These are phyloP conservation scores for Chrysoperla carnea DNA, from an alignment of 1,140 invertebrate species.

Conservation along the genomic window DNA sequence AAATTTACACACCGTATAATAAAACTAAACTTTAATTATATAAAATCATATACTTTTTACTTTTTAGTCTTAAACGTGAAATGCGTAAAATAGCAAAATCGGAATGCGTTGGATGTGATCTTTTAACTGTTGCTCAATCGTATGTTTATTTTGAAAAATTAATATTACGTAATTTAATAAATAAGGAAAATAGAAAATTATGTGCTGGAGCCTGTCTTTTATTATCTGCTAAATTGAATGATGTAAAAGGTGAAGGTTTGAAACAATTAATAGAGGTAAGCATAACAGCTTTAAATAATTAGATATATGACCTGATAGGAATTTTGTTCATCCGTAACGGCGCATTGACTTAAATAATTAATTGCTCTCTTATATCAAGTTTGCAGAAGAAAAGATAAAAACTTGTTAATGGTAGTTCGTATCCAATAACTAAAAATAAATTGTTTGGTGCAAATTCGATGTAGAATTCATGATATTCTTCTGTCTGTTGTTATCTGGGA, in stretches of 20 bases:
- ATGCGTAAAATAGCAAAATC: conserved; percentile 85
- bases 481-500: too few relatives aligned
- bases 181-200: conserved; percentile 87
- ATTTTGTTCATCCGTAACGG: neutral
- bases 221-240: conserved; percentile 89
- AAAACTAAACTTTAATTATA: too few relatives aligned
- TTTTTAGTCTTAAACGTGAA: conserved; percentile 75
- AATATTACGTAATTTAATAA: conserved; percentile 80
- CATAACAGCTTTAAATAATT: too few relatives aligned
- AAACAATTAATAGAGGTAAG: conserved; percentile 73
- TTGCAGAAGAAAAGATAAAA: too few relatives aligned
- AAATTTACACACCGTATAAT: too few relatives aligned
- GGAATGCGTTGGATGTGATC: conserved; percentile 64
- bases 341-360: neutral
- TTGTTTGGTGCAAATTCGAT: too few relatives aligned
- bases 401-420: too few relatives aligned
- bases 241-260: conserved; percentile 78
- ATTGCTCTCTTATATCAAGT: neutral
- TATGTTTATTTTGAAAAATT: conserved; percentile 97
- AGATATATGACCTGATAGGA: neutral
- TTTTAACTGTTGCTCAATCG: conserved; percentile 84
- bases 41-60: neutral
- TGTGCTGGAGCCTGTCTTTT: conserved; percentile 89
- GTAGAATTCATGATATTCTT: too few relatives aligned
- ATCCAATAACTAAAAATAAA: too few relatives aligned